phyloP scores from a whole-genome alignment of 2,888 invertebrate genomes.

The Dolichomitus sp. region DNA sequence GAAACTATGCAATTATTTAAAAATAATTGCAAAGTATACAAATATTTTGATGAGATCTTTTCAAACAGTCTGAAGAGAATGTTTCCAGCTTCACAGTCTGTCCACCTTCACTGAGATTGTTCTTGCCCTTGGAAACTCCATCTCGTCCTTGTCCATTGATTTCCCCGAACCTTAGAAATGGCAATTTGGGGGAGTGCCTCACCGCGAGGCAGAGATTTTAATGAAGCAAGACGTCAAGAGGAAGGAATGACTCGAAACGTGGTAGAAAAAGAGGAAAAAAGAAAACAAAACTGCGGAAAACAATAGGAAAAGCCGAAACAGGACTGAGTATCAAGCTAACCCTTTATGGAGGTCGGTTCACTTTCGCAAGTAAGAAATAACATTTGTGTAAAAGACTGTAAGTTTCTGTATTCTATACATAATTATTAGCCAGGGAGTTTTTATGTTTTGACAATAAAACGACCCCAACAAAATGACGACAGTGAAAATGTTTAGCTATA shows the following conservation, averaged over 20 bases:
- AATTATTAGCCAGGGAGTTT: too few relatives aligned
- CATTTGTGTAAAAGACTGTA: too few relatives aligned
- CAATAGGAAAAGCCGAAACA: constrained; percentile 54
- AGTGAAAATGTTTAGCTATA: too few relatives aligned
- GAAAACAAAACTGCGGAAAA: constrained; percentile 15
- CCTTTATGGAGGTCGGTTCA: too few relatives aligned
- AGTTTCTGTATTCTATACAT: too few relatives aligned
- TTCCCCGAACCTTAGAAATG: neutral
- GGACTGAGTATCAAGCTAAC: constrained; percentile 20
- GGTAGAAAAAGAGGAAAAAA: neutral
- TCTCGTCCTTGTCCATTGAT: constrained; percentile 1
- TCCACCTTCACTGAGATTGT: neutral
- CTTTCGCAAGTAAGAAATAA: too few relatives aligned
- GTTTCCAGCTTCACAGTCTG: neutral
- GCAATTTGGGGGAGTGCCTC: neutral
- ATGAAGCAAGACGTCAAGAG: constrained; percentile 5
- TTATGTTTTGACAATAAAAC: too few relatives aligned
- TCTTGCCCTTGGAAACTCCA: neutral
- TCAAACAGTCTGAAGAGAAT: neutral
- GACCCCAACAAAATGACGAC: too few relatives aligned
- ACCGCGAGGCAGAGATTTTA: neutral
- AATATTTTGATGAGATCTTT: neutral
- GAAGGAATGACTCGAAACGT: neutral
- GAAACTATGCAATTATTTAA: too few relatives aligned
- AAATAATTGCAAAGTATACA: too few relatives aligned